A percentile compares a stretch with the other conserved stretches of the same genome.
phyloP scores from a whole-genome alignment of 2,113 vertebrate species.

The Mionectes macconnelli region DNA sequence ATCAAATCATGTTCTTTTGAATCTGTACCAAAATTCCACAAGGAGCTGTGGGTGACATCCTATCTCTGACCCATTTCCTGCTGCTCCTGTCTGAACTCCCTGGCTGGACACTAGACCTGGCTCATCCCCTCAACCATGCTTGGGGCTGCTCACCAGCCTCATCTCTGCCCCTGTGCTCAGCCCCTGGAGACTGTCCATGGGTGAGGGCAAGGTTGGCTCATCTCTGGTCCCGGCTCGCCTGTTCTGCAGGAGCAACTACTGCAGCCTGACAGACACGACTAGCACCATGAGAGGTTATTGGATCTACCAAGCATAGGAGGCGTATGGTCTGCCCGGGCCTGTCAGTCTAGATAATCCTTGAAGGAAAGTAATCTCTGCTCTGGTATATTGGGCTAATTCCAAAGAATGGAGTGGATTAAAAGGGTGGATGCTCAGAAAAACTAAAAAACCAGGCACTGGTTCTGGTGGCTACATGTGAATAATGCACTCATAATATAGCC shows the following conservation, averaged over 20 bases:
- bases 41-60: not conserved
- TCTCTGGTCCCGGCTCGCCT: fast-evolving
- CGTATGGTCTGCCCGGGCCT: not conserved
- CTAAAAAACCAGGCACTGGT: not conserved
- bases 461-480: not conserved
- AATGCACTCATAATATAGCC: not conserved
- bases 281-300: not conserved
- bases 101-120: not conserved
- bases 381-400: not conserved
- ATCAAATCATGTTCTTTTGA: not conserved
- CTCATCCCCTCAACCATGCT: fast-evolving
- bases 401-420: not conserved
- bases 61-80: not conserved
- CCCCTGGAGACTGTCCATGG: fast-evolving
- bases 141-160: not conserved
- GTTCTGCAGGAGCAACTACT: not conserved
- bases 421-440: not conserved
- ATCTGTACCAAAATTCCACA: not conserved
- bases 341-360: not conserved
- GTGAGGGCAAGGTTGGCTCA: fast-evolving
- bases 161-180: not conserved
- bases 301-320: fast-evolving
- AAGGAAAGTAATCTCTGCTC: not conserved
- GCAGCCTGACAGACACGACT: not conserved
- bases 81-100: not conserved